Base-by-base conservation (phyloP, 2,113 vertebrate species). In the Albula glossodonta region DNA sequence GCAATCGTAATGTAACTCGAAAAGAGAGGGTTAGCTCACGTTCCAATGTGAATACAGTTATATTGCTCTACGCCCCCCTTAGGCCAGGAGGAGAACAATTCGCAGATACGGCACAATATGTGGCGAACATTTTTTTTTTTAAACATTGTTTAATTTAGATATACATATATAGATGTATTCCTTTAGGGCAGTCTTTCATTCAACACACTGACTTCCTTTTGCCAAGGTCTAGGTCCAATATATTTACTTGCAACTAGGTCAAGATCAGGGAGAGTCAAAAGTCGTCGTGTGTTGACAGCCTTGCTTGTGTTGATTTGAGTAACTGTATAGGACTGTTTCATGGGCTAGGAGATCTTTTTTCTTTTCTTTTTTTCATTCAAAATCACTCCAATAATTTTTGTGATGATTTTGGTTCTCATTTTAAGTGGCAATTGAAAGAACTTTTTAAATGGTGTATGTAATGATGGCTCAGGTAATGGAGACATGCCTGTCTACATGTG, bases 1-100 rank as follows among this genome's bases (percentile, higher is more conserved):
- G 88, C 90, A 90, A 77, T 49, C 49, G 17, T 13, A n/a, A 7
- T 51, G 56, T 8, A 50, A 9, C 52, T 22, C 48, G 51, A 11
- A 51, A 81, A 66, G n/a, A 83, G 74, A 85, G 22, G 19, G 86
- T 19, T 13, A 80, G 48, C n/a, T 52, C 12, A 48, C 15, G 11
- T 31, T 51, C 5, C 56, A 56, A 57, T 31, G 1, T 11, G 19
- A 50, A 51, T 31, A 83, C 70, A 74, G 4, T 70, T 12, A 22
- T 53, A n/a, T 10, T 41, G 41, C 22, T 41, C 17, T 63, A 78
- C 84, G 84, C 84, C 84, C 5, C 52, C 84, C 48, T n/a, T 13
- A 49, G 86, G 86, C 11, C 66, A 48, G 81, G 70, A 78, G 51
- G 52, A 83, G 12, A 86, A 74, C 1, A 74, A 2, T 66, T 66